Evolutionary conservation across 2,113 vertebrate genomes (phyloP), one percentile per base, ranked within the genome.

Genomic region (Panthera tigris): DNA sequence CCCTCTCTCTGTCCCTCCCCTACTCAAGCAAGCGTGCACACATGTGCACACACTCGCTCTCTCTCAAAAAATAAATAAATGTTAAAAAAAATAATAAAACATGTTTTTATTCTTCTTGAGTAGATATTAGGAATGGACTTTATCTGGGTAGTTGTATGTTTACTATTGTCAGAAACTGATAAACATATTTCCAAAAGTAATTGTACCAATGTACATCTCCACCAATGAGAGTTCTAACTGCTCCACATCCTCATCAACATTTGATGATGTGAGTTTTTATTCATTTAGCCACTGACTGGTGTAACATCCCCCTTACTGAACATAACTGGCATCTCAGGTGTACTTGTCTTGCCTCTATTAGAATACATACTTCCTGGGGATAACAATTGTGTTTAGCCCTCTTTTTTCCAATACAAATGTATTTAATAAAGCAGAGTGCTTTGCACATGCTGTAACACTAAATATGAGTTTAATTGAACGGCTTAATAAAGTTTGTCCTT

Each of bases 401-500:
- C 68, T 57, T n/a, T 87, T 48, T 3, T 18, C 39, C 5, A 27
- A 31, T 45, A 50, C 11, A 95, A 65, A 61, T 61, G 57, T 61
- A 79, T 81, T 89, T 89, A 96, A 0, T 91, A 96, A 0, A 89
- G 31, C 7, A 57, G 68, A 95, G 11, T 63, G 12, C 4, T 95
- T 7, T 94, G 21, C n/a, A 94, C 27, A 89, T 68, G 33, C 12
- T 83, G 63, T 7, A 85, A 79, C n/a, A 87, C 78, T 18, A 86
- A 95, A 3, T 85, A 91, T 50, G 25, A 83, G 27, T 78, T 95
- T 95, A 89, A 92, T 4, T 57, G 39, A 94, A 84, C 2, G 86
- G 21, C 71, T 82, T 94, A 82, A 71, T 81, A 93, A 93, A 85
- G 95, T 39, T 92, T 87, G 39, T 52, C n/a, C 16, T 92, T 97